These are phyloP conservation scores for Monarcha castaneiventris DNA, from an alignment of 2,113 vertebrate species.

Conservation along the genomic window DNA sequence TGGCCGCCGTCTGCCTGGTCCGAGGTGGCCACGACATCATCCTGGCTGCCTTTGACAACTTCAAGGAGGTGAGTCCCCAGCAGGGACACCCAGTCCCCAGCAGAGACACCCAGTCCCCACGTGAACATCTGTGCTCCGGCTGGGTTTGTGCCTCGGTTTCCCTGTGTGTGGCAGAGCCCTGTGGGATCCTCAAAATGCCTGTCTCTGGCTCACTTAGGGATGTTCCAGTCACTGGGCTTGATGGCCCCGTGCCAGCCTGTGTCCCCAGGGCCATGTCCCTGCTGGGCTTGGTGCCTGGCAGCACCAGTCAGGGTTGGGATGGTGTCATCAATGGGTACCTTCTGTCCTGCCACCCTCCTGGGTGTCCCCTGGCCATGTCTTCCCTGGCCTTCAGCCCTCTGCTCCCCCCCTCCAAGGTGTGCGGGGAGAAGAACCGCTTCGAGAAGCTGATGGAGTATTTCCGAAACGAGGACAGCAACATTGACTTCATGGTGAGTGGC, in stretches of 20 bases:
- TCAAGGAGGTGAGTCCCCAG: conserved; percentile 84
- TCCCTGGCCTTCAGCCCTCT: not conserved
- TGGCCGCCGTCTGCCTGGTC: conserved; percentile 93
- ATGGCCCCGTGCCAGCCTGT: not conserved
- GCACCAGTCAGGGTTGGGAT: not conserved
- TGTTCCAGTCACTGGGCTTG: not conserved
- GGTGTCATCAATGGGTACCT: not conserved
- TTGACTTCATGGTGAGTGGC: conserved; percentile 91
- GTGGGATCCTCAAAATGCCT: not conserved
- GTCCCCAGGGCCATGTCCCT: not conserved
- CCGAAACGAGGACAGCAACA: conserved; percentile 86
- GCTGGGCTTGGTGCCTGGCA: not conserved
- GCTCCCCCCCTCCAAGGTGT: conserved; percentile 67
- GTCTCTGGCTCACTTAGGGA: fast-evolving
- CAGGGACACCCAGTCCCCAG: not conserved
- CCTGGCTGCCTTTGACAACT: conserved; percentile 87
- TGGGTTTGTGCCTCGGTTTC: not conserved
- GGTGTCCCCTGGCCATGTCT: not conserved
- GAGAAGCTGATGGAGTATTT: conserved; percentile 96
- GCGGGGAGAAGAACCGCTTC: conserved; percentile 81
- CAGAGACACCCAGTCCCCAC: not conserved
- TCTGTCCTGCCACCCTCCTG: not conserved
- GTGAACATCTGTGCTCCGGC: fast-evolving
- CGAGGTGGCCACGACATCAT: conserved; percentile 95
- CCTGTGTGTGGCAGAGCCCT: not conserved